phyloP scores from a whole-genome alignment of 1,140 invertebrate genomes.

The Pseudobourletiella spinata region DNA sequence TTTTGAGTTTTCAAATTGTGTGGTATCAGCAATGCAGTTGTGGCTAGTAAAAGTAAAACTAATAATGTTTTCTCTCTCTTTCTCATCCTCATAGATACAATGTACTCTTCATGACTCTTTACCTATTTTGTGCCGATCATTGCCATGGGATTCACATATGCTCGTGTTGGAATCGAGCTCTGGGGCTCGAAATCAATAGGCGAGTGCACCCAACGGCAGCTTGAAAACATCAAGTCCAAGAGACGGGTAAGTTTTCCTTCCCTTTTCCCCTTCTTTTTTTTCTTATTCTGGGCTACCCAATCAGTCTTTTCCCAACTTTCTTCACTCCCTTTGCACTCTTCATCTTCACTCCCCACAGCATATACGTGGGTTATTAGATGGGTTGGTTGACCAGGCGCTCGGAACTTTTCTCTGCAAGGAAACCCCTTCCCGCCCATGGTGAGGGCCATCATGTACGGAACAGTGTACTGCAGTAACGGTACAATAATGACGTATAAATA shows the following conservation, averaged over 20 bases:
- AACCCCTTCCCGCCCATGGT: too few relatives aligned
- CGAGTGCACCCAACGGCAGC: slow-evolving; percentile 78
- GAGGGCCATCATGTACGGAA: too few relatives aligned
- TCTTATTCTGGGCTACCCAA: too few relatives aligned
- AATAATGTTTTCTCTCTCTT: background rate
- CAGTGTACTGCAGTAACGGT: too few relatives aligned
- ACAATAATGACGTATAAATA: too few relatives aligned
- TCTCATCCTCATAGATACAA: slow-evolving; percentile 66
- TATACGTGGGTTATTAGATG: too few relatives aligned
- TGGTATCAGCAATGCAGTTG: too few relatives aligned
- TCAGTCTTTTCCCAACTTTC: too few relatives aligned
- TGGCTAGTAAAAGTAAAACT: background rate
- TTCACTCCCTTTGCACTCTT: too few relatives aligned
- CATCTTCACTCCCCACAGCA: background rate
- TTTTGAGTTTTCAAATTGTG: too few relatives aligned
- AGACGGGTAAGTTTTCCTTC: slow-evolving; percentile 61
- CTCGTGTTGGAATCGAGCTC: slow-evolving; percentile 76
- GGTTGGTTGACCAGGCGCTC: too few relatives aligned
- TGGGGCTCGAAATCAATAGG: slow-evolving; percentile 94
- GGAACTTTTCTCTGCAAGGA: too few relatives aligned
- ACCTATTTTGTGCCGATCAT: slow-evolving; percentile 90
- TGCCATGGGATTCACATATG: slow-evolving; percentile 86
- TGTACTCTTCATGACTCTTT: slow-evolving; percentile 72
- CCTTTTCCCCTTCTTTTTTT: background rate
- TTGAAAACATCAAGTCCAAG: slow-evolving; percentile 86